These are phyloP conservation scores for Sandelia bainsii DNA, from an alignment of 2,797 vertebrate genomes.

Conservation along the genomic window DNA sequence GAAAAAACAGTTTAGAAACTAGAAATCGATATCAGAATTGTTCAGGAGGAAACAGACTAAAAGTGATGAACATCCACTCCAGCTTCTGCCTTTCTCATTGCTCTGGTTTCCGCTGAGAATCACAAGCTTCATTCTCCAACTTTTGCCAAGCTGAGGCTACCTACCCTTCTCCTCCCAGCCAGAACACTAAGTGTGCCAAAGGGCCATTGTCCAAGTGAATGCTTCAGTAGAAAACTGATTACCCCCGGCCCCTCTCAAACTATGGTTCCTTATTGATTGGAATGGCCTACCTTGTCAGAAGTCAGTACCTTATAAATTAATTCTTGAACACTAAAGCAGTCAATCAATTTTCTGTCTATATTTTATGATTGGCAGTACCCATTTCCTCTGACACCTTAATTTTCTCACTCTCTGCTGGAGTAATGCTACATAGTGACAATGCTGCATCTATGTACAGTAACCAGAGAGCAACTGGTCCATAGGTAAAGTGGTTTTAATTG, in stretches of 20 bases:
- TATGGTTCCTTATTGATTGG: background rate
- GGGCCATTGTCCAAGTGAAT: too few relatives aligned
- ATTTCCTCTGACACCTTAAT: constrained; percentile 24
- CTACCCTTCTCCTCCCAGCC: too few relatives aligned
- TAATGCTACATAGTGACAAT: constrained; percentile 30
- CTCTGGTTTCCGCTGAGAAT: too few relatives aligned
- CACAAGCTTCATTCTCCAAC: too few relatives aligned
- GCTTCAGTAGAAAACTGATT: background rate
- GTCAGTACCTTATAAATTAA: constrained; percentile 13
- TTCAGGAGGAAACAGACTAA: too few relatives aligned
- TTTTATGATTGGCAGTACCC: constrained; percentile 5
- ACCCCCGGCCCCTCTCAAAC: background rate
- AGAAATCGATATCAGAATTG: too few relatives aligned
- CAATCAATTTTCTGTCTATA: constrained; percentile 6
- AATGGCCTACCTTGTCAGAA: background rate
- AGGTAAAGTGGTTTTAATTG: constrained; percentile 48
- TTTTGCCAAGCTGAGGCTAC: too few relatives aligned
- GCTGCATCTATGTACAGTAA: constrained; percentile 3
- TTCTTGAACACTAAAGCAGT: background rate
- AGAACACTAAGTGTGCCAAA: too few relatives aligned
- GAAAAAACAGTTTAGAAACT: too few relatives aligned
- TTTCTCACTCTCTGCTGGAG: constrained; percentile 11
- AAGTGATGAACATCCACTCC: too few relatives aligned
- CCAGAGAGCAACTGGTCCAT: background rate
- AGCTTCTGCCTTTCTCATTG: too few relatives aligned